phyloP scores from a whole-genome alignment of 2,888 invertebrate genomes.

The Ditula angustiorana region DNA sequence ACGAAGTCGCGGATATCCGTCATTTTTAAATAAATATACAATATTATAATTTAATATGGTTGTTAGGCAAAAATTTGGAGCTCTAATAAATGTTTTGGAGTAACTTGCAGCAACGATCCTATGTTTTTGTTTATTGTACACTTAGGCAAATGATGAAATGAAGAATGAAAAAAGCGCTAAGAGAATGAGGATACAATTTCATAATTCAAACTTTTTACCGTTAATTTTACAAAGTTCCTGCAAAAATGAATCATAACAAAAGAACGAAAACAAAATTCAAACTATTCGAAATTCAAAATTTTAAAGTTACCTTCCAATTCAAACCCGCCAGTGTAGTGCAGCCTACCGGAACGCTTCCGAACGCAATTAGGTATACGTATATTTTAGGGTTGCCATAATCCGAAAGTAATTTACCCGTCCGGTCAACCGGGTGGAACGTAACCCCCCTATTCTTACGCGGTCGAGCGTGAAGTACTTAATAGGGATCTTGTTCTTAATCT shows the following conservation, averaged over 20 bases:
- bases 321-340: constrained; percentile 15
- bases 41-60: no score
- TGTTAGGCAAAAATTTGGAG: no score
- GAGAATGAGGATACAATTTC: no score
- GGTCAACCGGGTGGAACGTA: constrained; percentile 41
- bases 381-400: constrained; percentile 40
- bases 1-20: no score
- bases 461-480: constrained; percentile 28
- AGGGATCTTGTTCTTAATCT: constrained; percentile 41
- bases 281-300: neutral
- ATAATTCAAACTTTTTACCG: no score
- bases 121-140: no score
- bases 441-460: constrained; percentile 26
- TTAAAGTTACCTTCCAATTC: neutral
- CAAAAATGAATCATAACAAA: neutral
- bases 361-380: constrained; percentile 21
- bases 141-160: no score
- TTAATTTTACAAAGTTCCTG: no score
- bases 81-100: no score
- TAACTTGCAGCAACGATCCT: no score
- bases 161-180: no score
- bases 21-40: no score
- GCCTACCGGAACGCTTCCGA: constrained; percentile 20
- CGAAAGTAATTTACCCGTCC: constrained; percentile 43
- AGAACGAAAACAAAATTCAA: neutral